Conservation (phyloP, 1,140 invertebrate genomes). For the Dufourea novaeangliae region DNA sequence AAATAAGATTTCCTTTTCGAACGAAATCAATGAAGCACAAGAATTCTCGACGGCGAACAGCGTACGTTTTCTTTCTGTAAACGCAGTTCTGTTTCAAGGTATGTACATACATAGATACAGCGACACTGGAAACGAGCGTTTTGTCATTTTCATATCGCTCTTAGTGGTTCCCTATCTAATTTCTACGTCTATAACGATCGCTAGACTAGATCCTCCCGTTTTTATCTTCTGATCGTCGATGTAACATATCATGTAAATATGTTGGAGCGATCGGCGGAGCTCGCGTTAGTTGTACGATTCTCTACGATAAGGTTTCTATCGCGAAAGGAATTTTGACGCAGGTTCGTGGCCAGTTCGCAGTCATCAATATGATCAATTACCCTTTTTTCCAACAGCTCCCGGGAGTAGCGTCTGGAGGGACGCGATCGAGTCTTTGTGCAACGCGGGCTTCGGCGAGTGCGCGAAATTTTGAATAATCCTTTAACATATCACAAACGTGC, state of each 20-base stretch:
- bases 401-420: background rate
- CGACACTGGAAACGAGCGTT: no score
- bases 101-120: no score
- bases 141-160: background rate
- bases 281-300: background rate
- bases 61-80: background rate
- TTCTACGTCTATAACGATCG: background rate
- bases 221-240: constrained; percentile 25
- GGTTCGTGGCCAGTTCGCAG: background rate
- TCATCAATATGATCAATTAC: background rate
- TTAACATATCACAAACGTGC: constrained; percentile 5
- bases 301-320: background rate
- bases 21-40: background rate
- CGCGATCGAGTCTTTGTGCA: no score
- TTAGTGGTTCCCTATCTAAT: no score
- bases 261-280: constrained; percentile 22
- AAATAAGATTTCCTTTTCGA: background rate
- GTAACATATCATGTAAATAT: constrained; percentile 50
- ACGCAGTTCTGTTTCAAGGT: background rate
- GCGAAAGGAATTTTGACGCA: no score
- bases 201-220: constrained; percentile 26
- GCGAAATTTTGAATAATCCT: background rate
- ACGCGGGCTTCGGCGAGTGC: constrained; percentile 13
- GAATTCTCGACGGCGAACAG: background rate
- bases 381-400: no score